Percentiles rank a stretch among this genome's conserved stretches.
phyloP scores from a whole-genome alignment of 2,113 vertebrate species.

The Grammomys dolichurus region DNA sequence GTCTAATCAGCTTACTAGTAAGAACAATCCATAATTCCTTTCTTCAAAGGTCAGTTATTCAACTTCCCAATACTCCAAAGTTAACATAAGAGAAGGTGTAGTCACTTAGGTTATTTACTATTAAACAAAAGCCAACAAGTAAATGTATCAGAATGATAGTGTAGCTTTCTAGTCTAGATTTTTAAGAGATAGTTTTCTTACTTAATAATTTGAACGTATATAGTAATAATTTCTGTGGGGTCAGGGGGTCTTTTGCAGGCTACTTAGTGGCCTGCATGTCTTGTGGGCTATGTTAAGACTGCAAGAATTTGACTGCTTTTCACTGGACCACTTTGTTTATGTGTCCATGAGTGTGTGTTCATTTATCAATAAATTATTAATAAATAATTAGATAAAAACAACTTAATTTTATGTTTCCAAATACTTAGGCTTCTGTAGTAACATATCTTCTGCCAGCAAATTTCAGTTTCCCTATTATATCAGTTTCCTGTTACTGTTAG shows the following conservation, averaged over 20 bases:
- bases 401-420: slow-evolving; percentile 34
- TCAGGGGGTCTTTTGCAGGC: not conserved
- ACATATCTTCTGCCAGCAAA: not conserved
- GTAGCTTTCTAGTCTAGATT: not conserved
- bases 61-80: not conserved
- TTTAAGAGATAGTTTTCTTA: not conserved
- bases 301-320: not conserved
- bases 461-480: not conserved
- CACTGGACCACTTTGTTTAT: not conserved
- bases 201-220: not conserved
- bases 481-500: not conserved
- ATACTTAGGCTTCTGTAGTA: slow-evolving; percentile 23
- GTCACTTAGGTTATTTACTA: not conserved
- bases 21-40: not conserved
- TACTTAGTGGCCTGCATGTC: not conserved
- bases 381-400: not conserved
- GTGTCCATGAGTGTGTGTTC: not conserved
- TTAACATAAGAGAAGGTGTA: not conserved
- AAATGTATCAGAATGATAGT: not conserved
- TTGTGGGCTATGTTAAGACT: not conserved
- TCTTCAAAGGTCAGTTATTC: not conserved
- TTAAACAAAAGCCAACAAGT: not conserved
- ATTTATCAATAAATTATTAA: too few species aligned
- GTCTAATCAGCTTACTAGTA: not conserved
- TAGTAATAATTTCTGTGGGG: not conserved